phyloP scores from a whole-genome alignment of 2,797 vertebrate species.

The Glyptemys insculpta region DNA sequence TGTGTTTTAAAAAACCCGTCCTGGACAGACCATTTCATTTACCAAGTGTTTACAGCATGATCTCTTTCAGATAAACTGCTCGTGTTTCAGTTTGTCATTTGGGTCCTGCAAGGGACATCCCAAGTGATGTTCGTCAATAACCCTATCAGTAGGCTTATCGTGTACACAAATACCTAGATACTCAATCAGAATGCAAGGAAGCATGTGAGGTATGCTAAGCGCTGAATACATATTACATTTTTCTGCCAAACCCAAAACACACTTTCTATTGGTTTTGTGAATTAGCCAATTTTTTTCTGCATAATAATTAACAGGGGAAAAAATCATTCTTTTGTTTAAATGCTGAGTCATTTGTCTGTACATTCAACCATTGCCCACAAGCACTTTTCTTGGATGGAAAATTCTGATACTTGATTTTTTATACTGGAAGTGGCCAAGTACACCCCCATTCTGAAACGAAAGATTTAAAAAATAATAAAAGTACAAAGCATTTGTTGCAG shows the following conservation, averaged over 20 bases:
- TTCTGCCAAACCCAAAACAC: background rate
- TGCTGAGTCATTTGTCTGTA: background rate
- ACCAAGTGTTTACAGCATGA: background rate
- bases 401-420: slow-evolving; percentile 8
- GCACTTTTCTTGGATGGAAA: slow-evolving; percentile 32
- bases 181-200: background rate
- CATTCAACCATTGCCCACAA: background rate
- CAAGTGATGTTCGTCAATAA: slow-evolving; percentile 98
- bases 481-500: background rate
- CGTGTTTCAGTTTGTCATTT: slow-evolving; percentile 89
- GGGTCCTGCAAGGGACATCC: slow-evolving; percentile 92
- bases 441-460: background rate
- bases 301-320: background rate
- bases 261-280: background rate
- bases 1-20: background rate
- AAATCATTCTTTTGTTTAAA: background rate
- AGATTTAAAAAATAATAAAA: background rate
- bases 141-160: slow-evolving; percentile 91
- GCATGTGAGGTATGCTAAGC: background rate
- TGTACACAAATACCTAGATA: slow-evolving; percentile 50
- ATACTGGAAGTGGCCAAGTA: slow-evolving; percentile 6
- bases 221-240: background rate
- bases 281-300: background rate
- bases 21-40: background rate
- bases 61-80: slow-evolving; percentile 88